Conservation (phyloP, 1,140 invertebrate species). For the Rhyacophila brunnea region DNA sequence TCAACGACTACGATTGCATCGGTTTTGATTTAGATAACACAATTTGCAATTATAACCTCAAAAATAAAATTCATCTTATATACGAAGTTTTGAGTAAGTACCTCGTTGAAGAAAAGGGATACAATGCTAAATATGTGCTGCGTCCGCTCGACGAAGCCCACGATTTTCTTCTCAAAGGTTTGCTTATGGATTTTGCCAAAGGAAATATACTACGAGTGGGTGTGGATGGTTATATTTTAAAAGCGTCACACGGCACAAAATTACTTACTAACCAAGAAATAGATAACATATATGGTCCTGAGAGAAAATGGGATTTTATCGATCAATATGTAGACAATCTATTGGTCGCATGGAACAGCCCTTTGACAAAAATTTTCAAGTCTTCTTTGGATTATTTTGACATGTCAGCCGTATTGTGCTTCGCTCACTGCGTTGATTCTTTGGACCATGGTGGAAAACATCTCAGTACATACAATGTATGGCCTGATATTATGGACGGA, state of each 20-base stretch:
- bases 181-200: conserved; percentile 70
- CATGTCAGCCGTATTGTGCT: conserved; percentile 64
- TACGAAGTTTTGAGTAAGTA: conserved; percentile 64
- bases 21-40: conserved; percentile 83
- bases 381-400: conserved; percentile 78
- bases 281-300: conserved; percentile 59
- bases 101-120: conserved; percentile 63
- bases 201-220: conserved; percentile 72
- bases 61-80: conserved; percentile 60
- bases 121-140: conserved; percentile 54
- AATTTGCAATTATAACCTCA: conserved; percentile 66
- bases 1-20: conserved; percentile 72
- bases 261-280: conserved; percentile 61
- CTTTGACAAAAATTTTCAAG: conserved; percentile 59
- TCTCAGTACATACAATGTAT: conserved; percentile 58
- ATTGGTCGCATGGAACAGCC: conserved; percentile 63
- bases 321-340: conserved; percentile 58
- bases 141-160: conserved; percentile 57
- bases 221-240: conserved; percentile 61
- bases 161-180: conserved; percentile 72
- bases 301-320: conserved; percentile 59
- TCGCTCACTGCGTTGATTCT: conserved; percentile 70
- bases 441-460: conserved; percentile 58
- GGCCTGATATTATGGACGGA: conserved; percentile 65
- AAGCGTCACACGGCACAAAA: conserved; percentile 69